Conservation (phyloP, 2,797 vertebrate species). For the Falco naumanni region DNA sequence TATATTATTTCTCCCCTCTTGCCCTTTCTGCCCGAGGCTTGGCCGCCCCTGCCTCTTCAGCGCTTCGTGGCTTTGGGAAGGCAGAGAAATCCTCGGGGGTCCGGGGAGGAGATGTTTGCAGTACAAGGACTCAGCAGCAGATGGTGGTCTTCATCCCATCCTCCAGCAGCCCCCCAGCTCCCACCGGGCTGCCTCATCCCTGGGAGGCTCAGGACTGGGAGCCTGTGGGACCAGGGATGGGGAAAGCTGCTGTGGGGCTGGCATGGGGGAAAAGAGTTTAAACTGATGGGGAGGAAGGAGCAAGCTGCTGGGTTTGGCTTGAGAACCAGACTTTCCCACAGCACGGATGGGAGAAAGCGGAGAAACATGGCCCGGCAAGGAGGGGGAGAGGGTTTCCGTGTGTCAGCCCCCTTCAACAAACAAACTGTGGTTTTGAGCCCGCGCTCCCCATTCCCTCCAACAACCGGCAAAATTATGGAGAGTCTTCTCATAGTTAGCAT, state of each 20-base stretch:
- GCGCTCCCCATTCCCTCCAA: background rate
- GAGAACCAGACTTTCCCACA: constrained; percentile 23
- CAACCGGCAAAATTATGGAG: background rate
- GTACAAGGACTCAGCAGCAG: background rate
- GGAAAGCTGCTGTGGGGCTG: fast-evolving
- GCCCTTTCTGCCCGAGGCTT: background rate
- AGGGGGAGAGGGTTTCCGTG: background rate
- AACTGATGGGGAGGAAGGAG: background rate
- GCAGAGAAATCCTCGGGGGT: background rate
- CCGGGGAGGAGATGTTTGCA: background rate
- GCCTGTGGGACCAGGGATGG: background rate
- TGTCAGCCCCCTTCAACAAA: background rate
- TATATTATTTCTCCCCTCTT: background rate
- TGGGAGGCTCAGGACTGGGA: background rate
- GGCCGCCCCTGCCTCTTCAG: fast-evolving
- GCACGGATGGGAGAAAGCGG: background rate
- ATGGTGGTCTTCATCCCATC: background rate
- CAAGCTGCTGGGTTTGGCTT: background rate
- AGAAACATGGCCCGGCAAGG: background rate
- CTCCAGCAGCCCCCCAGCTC: background rate
- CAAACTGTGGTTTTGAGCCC: background rate
- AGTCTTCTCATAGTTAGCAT: constrained; percentile 32
- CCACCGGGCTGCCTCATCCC: background rate
- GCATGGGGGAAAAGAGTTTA: background rate
- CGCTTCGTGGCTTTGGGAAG: background rate